Conservation (phyloP, 64 coral and sea anemone species). For the Montipora capricornis region DNA sequence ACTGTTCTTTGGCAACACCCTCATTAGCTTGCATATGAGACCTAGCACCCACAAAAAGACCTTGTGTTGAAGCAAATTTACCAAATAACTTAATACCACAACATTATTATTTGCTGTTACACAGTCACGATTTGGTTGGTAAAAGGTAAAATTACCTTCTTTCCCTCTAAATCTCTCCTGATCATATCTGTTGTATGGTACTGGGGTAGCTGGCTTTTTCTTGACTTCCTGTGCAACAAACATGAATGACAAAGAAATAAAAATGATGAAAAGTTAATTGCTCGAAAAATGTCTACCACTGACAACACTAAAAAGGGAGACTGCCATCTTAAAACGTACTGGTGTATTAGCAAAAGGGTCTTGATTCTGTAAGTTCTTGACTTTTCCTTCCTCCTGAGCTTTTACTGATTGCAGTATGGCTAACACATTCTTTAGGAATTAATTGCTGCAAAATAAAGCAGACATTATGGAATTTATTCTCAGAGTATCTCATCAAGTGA, state of each 20-base stretch:
- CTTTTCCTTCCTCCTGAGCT: constrained; percentile 91
- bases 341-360: constrained; percentile 37
- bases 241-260: too few species aligned
- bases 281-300: too few species aligned
- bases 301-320: background rate
- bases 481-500: background rate
- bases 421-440: constrained; percentile 94
- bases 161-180: constrained; percentile 98
- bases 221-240: constrained; percentile 25
- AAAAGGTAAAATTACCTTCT: constrained; percentile 69
- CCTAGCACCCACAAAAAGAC: too few species aligned
- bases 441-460: constrained; percentile 58
- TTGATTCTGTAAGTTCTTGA: constrained; percentile 80
- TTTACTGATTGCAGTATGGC: constrained; percentile 97
- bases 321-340: constrained; percentile 32
- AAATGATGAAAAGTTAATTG: too few species aligned
- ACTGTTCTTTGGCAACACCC: too few species aligned
- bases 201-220: constrained; percentile 87
- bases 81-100: too few species aligned
- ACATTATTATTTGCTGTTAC: too few species aligned
- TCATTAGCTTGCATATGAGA: too few species aligned
- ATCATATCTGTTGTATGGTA: constrained; percentile 97
- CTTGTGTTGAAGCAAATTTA: too few species aligned
- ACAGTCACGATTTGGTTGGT: too few species aligned
- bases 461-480: too few species aligned